Percentiles rank a stretch among this genome's conserved stretches.
Conservation (phyloP, 1,140 invertebrate species). For the Caerostris extrusa region DNA sequence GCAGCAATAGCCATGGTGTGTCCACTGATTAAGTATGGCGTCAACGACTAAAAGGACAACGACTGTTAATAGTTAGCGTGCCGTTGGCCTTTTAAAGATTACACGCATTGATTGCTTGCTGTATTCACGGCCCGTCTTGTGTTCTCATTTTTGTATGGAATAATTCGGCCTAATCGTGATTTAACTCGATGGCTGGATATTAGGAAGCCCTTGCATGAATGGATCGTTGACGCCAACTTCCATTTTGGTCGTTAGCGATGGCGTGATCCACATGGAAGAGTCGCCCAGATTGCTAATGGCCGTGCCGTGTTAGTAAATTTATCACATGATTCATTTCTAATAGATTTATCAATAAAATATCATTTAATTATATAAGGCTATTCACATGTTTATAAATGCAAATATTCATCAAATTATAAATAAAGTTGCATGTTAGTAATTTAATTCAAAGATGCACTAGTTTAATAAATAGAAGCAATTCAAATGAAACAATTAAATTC, state of each 20-base stretch:
- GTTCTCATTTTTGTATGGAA: slow-evolving; percentile 1
- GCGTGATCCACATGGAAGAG: neutral
- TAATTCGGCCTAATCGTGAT: neutral
- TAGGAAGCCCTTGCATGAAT: neutral
- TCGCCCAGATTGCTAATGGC: too few species aligned
- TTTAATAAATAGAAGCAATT: too few species aligned
- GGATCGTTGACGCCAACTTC: neutral
- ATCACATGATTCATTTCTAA: too few species aligned
- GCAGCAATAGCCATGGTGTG: neutral
- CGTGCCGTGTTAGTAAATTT: too few species aligned
- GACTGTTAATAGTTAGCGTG: neutral
- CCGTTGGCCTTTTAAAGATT: neutral
- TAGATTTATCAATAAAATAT: too few species aligned
- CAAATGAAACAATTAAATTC: too few species aligned
- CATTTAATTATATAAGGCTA: too few species aligned
- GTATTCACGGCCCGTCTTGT: neutral
- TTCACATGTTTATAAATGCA: too few species aligned
- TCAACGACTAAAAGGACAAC: neutral
- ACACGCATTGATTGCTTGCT: neutral
- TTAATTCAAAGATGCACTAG: too few species aligned
- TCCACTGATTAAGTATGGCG: neutral
- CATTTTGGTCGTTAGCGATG: neutral
- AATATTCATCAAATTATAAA: too few species aligned
- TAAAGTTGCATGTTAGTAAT: too few species aligned
- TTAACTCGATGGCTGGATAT: neutral